A percentile compares a stretch with the other conserved stretches of the same genome.
phyloP scores from a whole-genome alignment of 2,797 vertebrate genomes.

The Sebastes itinus region DNA sequence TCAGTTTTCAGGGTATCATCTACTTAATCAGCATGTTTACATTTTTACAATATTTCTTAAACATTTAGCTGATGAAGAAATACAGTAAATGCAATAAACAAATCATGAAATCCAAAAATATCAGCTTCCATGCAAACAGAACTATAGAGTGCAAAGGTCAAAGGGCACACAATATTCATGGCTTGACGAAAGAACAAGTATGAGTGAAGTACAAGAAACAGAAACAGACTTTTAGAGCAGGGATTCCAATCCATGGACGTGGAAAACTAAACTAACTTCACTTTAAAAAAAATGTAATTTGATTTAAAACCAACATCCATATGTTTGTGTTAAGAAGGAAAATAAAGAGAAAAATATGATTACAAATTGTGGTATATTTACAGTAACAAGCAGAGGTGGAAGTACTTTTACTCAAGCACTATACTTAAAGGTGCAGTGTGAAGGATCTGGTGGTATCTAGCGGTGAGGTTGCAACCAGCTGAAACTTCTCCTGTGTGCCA shows the following conservation, averaged over 20 bases:
- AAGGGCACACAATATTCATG: neutral
- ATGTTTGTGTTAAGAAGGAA: neutral
- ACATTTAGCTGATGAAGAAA: neutral
- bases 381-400: neutral
- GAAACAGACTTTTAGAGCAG: neutral
- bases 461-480: no score
- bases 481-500: no score
- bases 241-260: neutral
- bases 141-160: neutral
- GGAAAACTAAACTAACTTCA: neutral
- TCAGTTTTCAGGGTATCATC: neutral
- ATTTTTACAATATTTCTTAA: neutral
- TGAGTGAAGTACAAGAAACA: neutral
- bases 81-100: neutral
- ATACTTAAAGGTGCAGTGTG: no score
- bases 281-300: neutral
- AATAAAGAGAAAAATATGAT: neutral
- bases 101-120: neutral
- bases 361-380: neutral
- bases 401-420: neutral
- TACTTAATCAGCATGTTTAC: constrained; percentile 1
- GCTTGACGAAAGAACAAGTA: neutral
- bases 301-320: neutral
- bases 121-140: neutral
- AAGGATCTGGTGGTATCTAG: no score